These are phyloP conservation scores for Tamandua tetradactyla DNA, from an alignment of 2,797 vertebrate species.

Conservation along the genomic window DNA sequence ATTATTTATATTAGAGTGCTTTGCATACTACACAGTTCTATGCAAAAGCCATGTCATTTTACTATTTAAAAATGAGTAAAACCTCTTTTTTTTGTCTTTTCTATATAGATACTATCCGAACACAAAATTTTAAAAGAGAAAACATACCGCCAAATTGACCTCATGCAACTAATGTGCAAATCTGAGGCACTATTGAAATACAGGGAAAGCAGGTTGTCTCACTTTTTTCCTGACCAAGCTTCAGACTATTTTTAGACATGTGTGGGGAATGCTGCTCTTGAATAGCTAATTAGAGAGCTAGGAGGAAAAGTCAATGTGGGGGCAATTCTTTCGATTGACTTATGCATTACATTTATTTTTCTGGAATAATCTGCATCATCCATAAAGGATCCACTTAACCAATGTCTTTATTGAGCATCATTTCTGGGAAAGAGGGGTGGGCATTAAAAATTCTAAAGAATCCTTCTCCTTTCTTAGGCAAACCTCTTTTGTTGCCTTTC, in stretches of 20 bases:
- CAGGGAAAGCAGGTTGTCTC: constrained; percentile 8
- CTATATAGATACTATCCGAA: not conserved
- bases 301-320: constrained; percentile 20
- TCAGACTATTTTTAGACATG: constrained; percentile 77
- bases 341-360: constrained; percentile 43
- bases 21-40: not conserved
- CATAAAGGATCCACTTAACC: not conserved
- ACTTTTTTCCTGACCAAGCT: constrained; percentile 70
- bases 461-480: not conserved
- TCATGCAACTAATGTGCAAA: not conserved
- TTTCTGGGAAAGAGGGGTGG: not conserved
- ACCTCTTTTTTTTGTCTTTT: not conserved
- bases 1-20: constrained; percentile 6
- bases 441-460: not conserved
- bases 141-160: not conserved
- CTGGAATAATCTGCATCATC: constrained; percentile 35
- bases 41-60: not conserved
- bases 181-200: not conserved
- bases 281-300: constrained; percentile 76
- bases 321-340: constrained; percentile 68
- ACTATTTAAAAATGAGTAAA: not conserved
- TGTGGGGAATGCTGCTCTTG: constrained; percentile 73
- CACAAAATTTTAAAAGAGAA: not conserved
- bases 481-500: constrained; percentile 7
- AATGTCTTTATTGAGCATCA: not conserved